Evolutionary conservation across 2,888 invertebrate species (phyloP).

Genomic region (Sesamia inferens): DNA sequence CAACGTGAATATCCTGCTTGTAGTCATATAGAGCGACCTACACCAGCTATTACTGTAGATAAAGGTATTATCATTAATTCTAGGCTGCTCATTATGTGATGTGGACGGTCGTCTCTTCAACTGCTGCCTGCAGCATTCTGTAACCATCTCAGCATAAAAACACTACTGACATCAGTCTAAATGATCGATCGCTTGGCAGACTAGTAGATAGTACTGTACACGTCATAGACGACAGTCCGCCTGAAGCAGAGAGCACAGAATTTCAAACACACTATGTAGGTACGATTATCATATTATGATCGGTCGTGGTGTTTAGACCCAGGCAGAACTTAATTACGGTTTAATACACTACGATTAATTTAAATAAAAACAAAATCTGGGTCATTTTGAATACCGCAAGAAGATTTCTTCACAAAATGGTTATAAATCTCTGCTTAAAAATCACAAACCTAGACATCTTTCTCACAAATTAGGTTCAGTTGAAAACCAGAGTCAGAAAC

Average conservation of each 20-base stretch:
- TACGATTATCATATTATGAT: too few species aligned
- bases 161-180: too few species aligned
- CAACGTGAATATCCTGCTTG: conserved; percentile 13
- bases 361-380: too few species aligned
- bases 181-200: too few species aligned
- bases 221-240: too few species aligned
- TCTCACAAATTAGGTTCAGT: too few species aligned
- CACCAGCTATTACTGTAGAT: conserved; percentile 6
- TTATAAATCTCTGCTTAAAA: background rate
- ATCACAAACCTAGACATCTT: background rate
- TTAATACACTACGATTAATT: too few species aligned
- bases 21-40: background rate
- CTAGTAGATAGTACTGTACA: background rate
- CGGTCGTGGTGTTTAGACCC: background rate
- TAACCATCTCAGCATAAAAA: too few species aligned
- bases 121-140: too few species aligned
- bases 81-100: too few species aligned
- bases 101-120: background rate
- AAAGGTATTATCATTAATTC: conserved; percentile 12
- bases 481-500: too few species aligned
- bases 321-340: too few species aligned
- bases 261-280: background rate
- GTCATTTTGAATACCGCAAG: background rate
- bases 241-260: background rate
- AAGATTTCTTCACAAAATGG: background rate